Base-by-base conservation (phyloP, 1,140 invertebrate species). In the Saxidomus purpurata region DNA sequence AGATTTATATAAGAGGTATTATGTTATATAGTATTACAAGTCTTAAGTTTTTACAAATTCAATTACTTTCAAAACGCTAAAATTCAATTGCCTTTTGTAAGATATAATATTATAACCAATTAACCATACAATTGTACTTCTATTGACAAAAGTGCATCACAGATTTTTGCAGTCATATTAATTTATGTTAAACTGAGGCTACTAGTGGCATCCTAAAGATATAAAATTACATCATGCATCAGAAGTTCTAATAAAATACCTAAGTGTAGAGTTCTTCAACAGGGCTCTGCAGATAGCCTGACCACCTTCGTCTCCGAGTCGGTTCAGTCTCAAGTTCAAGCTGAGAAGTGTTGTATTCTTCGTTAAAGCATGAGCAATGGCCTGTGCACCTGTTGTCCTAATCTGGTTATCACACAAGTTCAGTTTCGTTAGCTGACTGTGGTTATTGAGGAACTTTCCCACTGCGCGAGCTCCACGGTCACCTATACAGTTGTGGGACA, bases 231-330 rank as follows among this genome's bases (percentile, higher is more conserved):
- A n/a, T n/a, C n/a, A n/a, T n/a, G n/a, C n/a, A n/a, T n/a, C n/a
- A n/a, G n/a, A n/a, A n/a, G n/a, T n/a, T n/a, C 47, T 49, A 49
- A 11, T 49, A 49, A 43, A 6, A 40, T 80, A 87, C 85, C 34
- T 89, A 59, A 96, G 90, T 11, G 93, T 94, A 11, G 87, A 90
- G 90, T 96, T 96, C 82, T 94, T 95, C 19, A 94, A 69, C 40
- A 96, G 84, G 22, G 95, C 93, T 43, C 93, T 92, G 86, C 93
- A 94, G 38, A 96, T 94, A 11, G 95, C 94, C 82, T 94, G 94
- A 25, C 95, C 96, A 52, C 95, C 96, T 89, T 96, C 96, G 90
- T 96, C 96, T 25, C 94, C 95, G 31, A 96, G 86, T 25, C 94
- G 89, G 92, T 96, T 96, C 40, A 96, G 89, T 83, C 95, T 81